These are phyloP conservation scores for Battus philenor DNA, from an alignment of 1,140 invertebrate genomes.

Conservation along the genomic window DNA sequence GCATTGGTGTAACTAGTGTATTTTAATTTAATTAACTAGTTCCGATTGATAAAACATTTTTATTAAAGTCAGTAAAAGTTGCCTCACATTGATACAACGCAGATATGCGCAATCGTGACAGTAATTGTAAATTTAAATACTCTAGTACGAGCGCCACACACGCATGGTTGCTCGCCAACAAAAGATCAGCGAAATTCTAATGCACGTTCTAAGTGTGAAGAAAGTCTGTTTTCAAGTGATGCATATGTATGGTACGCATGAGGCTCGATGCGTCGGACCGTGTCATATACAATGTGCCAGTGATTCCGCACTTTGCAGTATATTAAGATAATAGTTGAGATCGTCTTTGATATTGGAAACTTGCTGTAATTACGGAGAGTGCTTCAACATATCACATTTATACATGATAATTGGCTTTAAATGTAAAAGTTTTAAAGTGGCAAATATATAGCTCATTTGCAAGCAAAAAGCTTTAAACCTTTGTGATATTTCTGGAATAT, in stretches of 20 bases:
- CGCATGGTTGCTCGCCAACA: conserved; percentile 43
- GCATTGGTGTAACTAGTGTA: too few relatives aligned
- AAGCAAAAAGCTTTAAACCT: too few relatives aligned
- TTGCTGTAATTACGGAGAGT: conserved; percentile 4
- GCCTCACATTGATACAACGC: too few relatives aligned
- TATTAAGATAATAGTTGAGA: conserved; percentile 8
- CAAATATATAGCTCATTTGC: too few relatives aligned
- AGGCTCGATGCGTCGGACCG: conserved; percentile 44
- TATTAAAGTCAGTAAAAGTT: too few relatives aligned
- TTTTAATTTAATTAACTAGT: too few relatives aligned
- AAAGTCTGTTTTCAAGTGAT: conserved; percentile 64
- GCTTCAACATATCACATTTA: background rate
- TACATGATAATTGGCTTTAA: too few relatives aligned
- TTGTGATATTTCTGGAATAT: too few relatives aligned
- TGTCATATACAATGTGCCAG: conserved; percentile 18
- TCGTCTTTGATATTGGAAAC: background rate
- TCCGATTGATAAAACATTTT: too few relatives aligned
- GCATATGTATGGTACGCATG: conserved; percentile 52
- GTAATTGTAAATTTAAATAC: conserved; percentile 20
- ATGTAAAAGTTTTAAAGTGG: too few relatives aligned
- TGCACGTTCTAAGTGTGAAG: conserved; percentile 59
- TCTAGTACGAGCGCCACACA: conserved; percentile 25
- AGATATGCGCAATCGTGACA: too few relatives aligned
- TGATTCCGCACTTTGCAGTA: conserved; percentile 10
- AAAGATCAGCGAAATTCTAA: conserved; percentile 56